Conservation (phyloP, 2,797 vertebrate species). For the Cossypha polioptera region DNA sequence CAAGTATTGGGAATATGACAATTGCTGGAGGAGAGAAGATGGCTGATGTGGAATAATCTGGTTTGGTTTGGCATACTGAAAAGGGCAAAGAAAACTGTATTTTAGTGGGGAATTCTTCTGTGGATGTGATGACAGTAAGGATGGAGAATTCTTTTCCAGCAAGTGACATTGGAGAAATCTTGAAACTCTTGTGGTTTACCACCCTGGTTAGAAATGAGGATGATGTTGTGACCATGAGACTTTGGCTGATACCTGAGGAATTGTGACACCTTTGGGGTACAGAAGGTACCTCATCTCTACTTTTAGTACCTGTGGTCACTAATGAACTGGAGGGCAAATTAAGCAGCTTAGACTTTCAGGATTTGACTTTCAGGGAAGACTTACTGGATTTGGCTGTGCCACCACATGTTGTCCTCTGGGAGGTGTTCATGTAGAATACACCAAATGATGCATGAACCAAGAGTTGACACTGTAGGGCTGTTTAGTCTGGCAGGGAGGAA, state of each 20-base stretch:
- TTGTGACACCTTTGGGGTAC: neutral
- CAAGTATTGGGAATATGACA: neutral
- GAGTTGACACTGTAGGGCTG: fast-evolving
- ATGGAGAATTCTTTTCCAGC: neutral
- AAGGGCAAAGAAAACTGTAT: neutral
- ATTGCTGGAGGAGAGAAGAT: neutral
- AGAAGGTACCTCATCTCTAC: neutral
- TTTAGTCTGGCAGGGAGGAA: neutral
- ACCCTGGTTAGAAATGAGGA: neutral
- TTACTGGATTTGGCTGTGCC: neutral
- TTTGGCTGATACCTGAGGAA: neutral
- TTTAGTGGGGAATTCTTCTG: neutral
- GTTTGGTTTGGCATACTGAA: neutral
- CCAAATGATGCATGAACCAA: neutral
- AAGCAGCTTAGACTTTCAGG: neutral
- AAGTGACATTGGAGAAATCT: neutral
- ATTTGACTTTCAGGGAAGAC: neutral
- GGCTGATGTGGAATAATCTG: neutral
- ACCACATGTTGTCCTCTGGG: neutral
- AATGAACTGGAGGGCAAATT: neutral
- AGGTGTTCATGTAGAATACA: neutral
- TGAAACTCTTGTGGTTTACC: neutral
- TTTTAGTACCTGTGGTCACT: neutral
- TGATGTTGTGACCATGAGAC: neutral
- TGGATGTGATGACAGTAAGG: neutral